Evolutionary conservation across 2,113 vertebrate species (phyloP), one percentile per base, ranked within the genome.

Genomic region (Megaceryle maxima): DNA sequence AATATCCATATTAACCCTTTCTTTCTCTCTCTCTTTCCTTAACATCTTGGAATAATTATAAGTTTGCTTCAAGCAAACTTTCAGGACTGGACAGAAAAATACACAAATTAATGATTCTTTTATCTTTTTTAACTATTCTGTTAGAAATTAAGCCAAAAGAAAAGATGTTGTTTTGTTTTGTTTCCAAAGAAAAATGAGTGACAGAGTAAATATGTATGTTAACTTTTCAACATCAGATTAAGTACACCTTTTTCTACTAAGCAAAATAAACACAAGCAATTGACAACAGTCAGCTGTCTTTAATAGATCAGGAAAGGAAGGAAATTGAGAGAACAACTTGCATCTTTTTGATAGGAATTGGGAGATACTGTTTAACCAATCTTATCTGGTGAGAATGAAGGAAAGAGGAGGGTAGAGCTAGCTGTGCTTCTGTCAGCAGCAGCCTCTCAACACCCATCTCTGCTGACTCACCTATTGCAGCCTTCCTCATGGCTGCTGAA

Each of bases 391-490:
- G 37, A 18, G 74, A 80, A 33, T 77, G 63, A 92, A 81, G 72
- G n/a, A 50, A 68, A 72, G 29, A 18, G 26, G 29, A 62, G 35
- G 29, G 68, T 83, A 67, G 60, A 73, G 2, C 39, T n/a, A 50
- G 50, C 59, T 57, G 63, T 85, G 64, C 10, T 94, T 69, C 93
- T 93, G 50, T 94, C 95, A 96, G 72, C 70, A 88, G 37, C 67
- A 70, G 17, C 18, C 35, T 90, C 64, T 92, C 72, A 86, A 37
- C 6, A 4, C 29, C 8, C 33, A 22, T 60, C 50, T 66, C 51
- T 2, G 3, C 35, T 55, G 46, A 18, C 37, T 25, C 26, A 22
- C 51, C 39, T 16, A 16, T 29, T 5, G 2, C 0, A 0, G 46
- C 46, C 57, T 83, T 94, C 70, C 25, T 85, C 41, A 31, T 2